Base-by-base conservation (phyloP, 2,888 invertebrate genomes). In the Leptinotarsa rubiginosa region DNA sequence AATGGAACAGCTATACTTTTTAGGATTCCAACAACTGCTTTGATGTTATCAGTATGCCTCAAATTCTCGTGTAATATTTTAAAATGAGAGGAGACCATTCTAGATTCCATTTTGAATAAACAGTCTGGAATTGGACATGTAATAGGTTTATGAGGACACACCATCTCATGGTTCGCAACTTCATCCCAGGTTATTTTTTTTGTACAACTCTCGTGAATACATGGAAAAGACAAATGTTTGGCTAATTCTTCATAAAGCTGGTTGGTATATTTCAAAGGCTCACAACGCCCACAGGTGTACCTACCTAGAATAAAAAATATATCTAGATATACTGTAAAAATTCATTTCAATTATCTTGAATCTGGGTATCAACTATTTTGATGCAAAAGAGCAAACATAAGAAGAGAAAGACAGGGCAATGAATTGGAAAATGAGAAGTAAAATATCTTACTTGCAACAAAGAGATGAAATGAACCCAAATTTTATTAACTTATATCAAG, bases 211-310 rank as follows among this genome's bases (percentile, higher is more conserved):
- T 31, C 62, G 41, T 62, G n/a, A 62, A 15, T 31, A n/a, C 62
- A 62, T n/a, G 62, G 62, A 41, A 41, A 62, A 7, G 62, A 62
- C 7, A 62, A 4, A 3, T 31, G 31, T 41, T 31, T 41, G 4
- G 62, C 62, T n/a, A 62, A 62, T 62, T 62, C 62, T 62, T 62
- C 41, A 62, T 62, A 62, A 13, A 62, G 62, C 13, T n/a, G 31
- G 41, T 62, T 62, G n/a, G 62, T n/a, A 41, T 5, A 15, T 62
- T 16, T 18, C 2, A 18, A 62, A 4, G 62, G 62, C 25, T 62
- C 31, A 62, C 62, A 62, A n/a, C 62, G 62, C 0, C 62, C 62
- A 62, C 62, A 62, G 16, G 62, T 41, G 31, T 41, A 62, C 25
- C 62, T 62, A 25, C 62, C 62, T 62, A 18, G 10, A 62, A n/a